Percentiles rank a stretch among this genome's conserved stretches.
Conservation (phyloP, 1,140 invertebrate genomes). For the Linepithema humile region DNA sequence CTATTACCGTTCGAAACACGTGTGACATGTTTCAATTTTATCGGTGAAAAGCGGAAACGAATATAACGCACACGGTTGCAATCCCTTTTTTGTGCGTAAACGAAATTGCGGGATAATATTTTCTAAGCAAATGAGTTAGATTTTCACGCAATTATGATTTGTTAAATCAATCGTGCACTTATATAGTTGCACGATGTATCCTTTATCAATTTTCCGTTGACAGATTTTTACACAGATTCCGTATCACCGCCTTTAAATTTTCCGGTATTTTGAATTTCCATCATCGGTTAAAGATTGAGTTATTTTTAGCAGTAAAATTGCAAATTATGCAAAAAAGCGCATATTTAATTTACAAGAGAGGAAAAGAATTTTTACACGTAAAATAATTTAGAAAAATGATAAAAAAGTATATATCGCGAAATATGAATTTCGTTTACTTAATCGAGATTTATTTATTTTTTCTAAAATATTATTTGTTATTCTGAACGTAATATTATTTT, state of each 20-base stretch:
- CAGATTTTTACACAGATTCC: neutral
- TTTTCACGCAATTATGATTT: constrained; percentile 58
- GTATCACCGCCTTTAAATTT: constrained; percentile 1
- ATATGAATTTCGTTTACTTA: neutral
- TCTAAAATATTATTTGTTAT: neutral
- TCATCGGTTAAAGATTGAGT: constrained; percentile 18
- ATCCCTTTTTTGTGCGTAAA: neutral
- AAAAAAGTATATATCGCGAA: neutral
- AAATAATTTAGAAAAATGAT: neutral
- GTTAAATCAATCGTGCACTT: constrained; percentile 42
- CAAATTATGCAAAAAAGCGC: neutral
- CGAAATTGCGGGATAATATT: constrained; percentile 51
- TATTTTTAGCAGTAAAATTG: constrained; percentile 22
- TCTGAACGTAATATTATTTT: neutral
- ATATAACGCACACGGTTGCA: neutral
- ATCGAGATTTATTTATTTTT: neutral
- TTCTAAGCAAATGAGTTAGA: constrained; percentile 10
- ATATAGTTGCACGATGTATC: neutral
- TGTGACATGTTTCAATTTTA: constrained; percentile 19
- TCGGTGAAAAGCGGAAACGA: neutral
- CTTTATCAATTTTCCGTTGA: constrained; percentile 2
- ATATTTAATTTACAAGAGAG: neutral
- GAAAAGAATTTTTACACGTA: neutral
- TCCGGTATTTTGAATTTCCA: constrained; percentile 18
- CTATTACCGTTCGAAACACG: constrained; percentile 9